phyloP scores from a whole-genome alignment of 1,140 invertebrate genomes.

The Rhagoletis pomonella region DNA sequence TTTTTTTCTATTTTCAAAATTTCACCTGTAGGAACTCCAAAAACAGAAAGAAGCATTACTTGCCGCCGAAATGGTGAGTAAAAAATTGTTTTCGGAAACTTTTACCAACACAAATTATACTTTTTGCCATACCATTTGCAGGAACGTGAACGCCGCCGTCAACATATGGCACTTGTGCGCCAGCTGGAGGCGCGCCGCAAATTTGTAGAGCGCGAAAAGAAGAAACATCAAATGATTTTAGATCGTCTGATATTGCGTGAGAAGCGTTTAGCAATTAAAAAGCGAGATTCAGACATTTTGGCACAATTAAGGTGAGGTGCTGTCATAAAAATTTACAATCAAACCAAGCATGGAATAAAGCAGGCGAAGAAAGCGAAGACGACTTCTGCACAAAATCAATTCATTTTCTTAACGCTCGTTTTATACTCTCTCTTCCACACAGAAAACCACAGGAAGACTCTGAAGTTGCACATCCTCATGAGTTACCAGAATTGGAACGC shows the following conservation, averaged over 20 bases:
- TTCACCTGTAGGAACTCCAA: slow-evolving; percentile 85
- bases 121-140: slow-evolving; percentile 68
- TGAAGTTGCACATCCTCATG: slow-evolving; percentile 83
- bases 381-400: neutral
- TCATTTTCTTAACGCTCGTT: neutral
- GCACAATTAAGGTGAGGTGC: slow-evolving; percentile 79
- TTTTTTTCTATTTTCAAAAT: neutral
- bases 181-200: slow-evolving; percentile 89
- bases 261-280: slow-evolving; percentile 87
- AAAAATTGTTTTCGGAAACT: slow-evolving; percentile 3
- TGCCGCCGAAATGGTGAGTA: slow-evolving; percentile 89
- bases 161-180: slow-evolving; percentile 91
- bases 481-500: slow-evolving; percentile 84
- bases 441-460: slow-evolving; percentile 91
- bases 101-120: neutral
- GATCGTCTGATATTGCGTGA: slow-evolving; percentile 76
- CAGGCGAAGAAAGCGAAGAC: neutral
- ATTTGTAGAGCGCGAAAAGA: slow-evolving; percentile 91
- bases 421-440: neutral
- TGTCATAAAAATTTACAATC: slow-evolving; percentile 41
- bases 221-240: slow-evolving; percentile 81
- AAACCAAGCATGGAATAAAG: neutral
- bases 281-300: slow-evolving; percentile 89
- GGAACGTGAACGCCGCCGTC: slow-evolving; percentile 92
- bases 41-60: slow-evolving; percentile 89